Percentiles rank a stretch among this genome's conserved stretches.
Evolutionary conservation across 30 jellyfish, hydroid and myxozoan species (phyloP).

Genomic region (Aurelia coerulea): DNA sequence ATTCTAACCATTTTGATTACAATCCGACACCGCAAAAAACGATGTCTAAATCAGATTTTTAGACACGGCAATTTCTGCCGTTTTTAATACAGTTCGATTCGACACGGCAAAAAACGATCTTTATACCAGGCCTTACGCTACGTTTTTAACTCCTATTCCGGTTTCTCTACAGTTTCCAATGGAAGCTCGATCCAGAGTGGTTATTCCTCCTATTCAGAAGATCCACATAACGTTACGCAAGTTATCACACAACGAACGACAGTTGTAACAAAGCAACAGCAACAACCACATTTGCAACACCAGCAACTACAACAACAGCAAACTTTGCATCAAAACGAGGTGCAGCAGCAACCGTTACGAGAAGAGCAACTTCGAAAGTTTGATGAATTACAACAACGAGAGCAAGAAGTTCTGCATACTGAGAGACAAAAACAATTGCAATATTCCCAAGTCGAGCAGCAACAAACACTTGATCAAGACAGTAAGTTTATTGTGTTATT

Average conservation of each 20-base stretch:
- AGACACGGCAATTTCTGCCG: too few species aligned
- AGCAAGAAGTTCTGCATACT: conserved; percentile 17
- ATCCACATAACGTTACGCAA: conserved; percentile 8
- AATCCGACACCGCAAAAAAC: too few species aligned
- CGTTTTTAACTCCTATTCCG: neutral
- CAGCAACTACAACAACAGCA: conserved; percentile 37
- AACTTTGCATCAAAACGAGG: neutral
- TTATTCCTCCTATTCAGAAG: conserved; percentile 38
- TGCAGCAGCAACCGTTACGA: neutral
- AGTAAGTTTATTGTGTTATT: conserved; percentile 4
- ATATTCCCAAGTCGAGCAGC: conserved; percentile 34
- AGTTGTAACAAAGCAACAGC: conserved; percentile 18
- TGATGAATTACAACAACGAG: conserved; percentile 20
- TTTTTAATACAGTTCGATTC: too few species aligned
- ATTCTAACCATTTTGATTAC: too few species aligned
- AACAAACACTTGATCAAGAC: conserved; percentile 14
- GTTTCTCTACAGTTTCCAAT: conserved; percentile 45
- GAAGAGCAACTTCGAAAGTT: neutral
- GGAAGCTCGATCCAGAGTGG: conserved; percentile 66
- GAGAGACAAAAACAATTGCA: conserved; percentile 53
- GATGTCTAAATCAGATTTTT: too few species aligned
- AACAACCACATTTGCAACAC: neutral
- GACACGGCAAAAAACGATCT: too few species aligned
- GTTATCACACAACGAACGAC: conserved; percentile 11
- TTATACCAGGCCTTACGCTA: too few species aligned